phyloP scores from a whole-genome alignment of 1,140 invertebrate genomes.

The Neodiprion lecontei region DNA sequence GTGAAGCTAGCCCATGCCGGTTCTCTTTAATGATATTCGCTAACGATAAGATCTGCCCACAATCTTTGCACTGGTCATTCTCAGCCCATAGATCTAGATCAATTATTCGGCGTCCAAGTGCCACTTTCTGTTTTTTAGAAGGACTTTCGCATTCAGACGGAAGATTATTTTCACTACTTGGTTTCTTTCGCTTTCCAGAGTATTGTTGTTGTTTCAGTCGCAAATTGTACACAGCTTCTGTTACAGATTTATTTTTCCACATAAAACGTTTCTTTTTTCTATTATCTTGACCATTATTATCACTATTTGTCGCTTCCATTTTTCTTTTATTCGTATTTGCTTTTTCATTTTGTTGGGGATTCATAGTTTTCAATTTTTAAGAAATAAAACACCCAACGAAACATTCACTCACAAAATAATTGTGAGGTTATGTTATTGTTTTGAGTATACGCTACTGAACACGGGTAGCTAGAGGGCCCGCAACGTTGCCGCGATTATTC shows the following conservation, averaged over 20 bases:
- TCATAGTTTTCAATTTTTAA: neutral
- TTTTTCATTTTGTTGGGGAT: neutral
- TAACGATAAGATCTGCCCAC: conserved; percentile 7
- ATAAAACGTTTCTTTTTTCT: conserved; percentile 8
- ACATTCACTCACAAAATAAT: conserved; percentile 2
- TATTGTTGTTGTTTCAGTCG: neutral
- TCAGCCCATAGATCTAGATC: conserved; percentile 1
- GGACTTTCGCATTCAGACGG: neutral
- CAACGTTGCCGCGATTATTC: conserved; percentile 16
- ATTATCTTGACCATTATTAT: conserved; percentile 2
- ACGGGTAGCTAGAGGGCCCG: conserved; percentile 4
- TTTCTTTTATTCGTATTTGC: neutral
- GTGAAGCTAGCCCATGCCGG: conserved; percentile 3
- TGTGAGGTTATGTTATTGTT: conserved; percentile 7
- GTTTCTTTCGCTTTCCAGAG: conserved; percentile 4
- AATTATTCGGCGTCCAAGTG: conserved; percentile 4
- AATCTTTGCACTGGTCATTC: neutral
- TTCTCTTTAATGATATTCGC: conserved; percentile 7
- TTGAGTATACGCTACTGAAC: conserved; percentile 4
- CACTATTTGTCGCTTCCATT: neutral
- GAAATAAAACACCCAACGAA: neutral
- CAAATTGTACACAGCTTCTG: conserved; percentile 1
- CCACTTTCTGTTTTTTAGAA: conserved; percentile 7
- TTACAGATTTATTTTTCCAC: conserved; percentile 2
- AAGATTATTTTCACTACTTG: neutral